Evolutionary conservation across 2,888 invertebrate species (phyloP).

Genomic region (Polymixis lichenea): DNA sequence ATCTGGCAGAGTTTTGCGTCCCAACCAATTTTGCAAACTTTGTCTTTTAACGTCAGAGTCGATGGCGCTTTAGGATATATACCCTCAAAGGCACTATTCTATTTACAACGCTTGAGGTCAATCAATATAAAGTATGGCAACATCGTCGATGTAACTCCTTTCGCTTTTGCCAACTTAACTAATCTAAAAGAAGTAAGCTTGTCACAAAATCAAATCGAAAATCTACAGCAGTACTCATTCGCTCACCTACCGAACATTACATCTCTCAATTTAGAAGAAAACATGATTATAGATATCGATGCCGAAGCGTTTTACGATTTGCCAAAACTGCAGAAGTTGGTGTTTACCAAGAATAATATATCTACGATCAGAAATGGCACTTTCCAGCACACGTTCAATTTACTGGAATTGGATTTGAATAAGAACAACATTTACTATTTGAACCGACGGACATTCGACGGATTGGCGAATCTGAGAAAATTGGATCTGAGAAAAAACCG

Average conservation of each 20-base stretch:
- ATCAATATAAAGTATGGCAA: slow-evolving; percentile 94
- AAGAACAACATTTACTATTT: slow-evolving; percentile 94
- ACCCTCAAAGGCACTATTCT: slow-evolving; percentile 93
- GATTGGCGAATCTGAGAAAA: slow-evolving; percentile 93
- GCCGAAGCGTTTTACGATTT: slow-evolving; percentile 93
- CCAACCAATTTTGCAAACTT: slow-evolving; percentile 92
- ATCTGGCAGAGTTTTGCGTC: slow-evolving; percentile 94
- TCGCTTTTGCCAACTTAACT: slow-evolving; percentile 94
- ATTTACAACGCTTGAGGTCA: slow-evolving; percentile 92
- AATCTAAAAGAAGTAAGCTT: slow-evolving; percentile 92
- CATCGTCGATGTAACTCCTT: slow-evolving; percentile 92
- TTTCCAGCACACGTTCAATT: slow-evolving; percentile 93
- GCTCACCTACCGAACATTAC: slow-evolving; percentile 93
- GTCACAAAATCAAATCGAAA: slow-evolving; percentile 93
- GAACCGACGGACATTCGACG: slow-evolving; percentile 94
- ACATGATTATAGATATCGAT: slow-evolving; percentile 94
- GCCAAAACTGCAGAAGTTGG: slow-evolving; percentile 93
- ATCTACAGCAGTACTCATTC: slow-evolving; percentile 93
- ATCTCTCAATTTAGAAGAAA: slow-evolving; percentile 93
- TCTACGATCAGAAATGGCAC: slow-evolving; percentile 96
- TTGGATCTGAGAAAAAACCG: slow-evolving; percentile 94
- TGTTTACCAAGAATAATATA: slow-evolving; percentile 96
- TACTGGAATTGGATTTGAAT: slow-evolving; percentile 95
- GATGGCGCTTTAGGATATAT: slow-evolving; percentile 93
- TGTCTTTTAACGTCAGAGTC: slow-evolving; percentile 93